Evolutionary conservation across 2,113 vertebrate species (phyloP), one percentile per base, ranked within the genome.

Genomic region (Pelusios castaneus): DNA sequence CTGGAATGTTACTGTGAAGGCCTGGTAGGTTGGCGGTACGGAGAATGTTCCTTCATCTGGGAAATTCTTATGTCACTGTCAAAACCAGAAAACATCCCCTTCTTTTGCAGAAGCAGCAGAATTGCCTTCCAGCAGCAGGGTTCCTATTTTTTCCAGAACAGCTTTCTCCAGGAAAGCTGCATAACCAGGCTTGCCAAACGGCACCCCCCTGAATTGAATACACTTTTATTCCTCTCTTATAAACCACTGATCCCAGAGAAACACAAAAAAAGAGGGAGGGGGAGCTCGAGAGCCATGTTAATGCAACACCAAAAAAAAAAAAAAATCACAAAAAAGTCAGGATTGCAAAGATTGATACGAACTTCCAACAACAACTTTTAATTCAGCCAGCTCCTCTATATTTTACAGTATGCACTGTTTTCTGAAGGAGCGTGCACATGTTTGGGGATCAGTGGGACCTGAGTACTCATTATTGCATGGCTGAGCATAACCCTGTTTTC

Each of bases 31-130:
- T 79, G 0, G 94, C 97, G 67, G 89, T 56, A 83, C 81, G 85
- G 96, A 95, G 95, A 96, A 82, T 87, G 93, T 92, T 95, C 89
- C 95, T 92, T 96, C 89, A 92, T 95, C 93, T 92, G 97, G 97
- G 96, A 97, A 97, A 97, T 92, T 88, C 89, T 94, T 75, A 70
- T 83, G 73, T 56, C 58, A 90, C 89, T 85, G 96, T 80, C 82
- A 84, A 95, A 95, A 80, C 87, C 82, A 85, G 89, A 75, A 94
- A 96, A 93, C 78, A 91, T 52, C 80, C 88, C 94, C 92, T 90
- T 93, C 25, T 34, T 51, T 31, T 70, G 16, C 85, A 27, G 25
- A 76, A 45, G 73, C 73, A 67, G 63, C 79, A 88, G 3, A 10
- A 47, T 4, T 41, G 56, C 34, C 78, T 91, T 84, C 27, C 49